Evolutionary conservation across 2,113 vertebrate species (phyloP).

Genomic region (Dromas ardeola): DNA sequence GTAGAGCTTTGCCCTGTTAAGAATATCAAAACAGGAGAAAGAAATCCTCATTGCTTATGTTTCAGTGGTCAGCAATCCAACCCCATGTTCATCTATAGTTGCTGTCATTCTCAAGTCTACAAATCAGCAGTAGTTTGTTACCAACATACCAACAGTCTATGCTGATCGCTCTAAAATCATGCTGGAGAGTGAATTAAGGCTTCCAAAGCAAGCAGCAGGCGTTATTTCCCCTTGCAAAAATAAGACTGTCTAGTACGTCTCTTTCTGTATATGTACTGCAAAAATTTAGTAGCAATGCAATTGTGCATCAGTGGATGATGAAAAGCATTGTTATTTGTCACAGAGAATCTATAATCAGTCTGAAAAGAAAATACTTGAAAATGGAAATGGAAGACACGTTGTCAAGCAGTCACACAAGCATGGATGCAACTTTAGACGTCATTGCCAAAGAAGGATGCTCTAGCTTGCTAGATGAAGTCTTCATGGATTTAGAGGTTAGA

Average conservation of each 20-base stretch:
- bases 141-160: not conserved
- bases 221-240: not conserved
- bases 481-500: constrained; percentile 92
- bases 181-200: not conserved
- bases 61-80: not conserved
- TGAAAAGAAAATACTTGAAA: constrained; percentile 93
- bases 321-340: not conserved
- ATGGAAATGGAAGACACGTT: constrained; percentile 72
- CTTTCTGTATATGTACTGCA: not conserved
- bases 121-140: not conserved
- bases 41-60: not conserved
- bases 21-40: not conserved
- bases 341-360: constrained; percentile 93
- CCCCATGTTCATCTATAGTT: not conserved
- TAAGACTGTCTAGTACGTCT: not conserved
- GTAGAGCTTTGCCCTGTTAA: not conserved
- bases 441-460: constrained; percentile 93
- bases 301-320: not conserved
- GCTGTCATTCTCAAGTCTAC: not conserved
- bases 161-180: not conserved
- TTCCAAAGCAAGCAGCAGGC: not conserved
- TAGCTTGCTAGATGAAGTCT: constrained; percentile 94
- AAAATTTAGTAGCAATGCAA: not conserved
- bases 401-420: constrained; percentile 78
- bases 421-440: constrained; percentile 83